Evolutionary conservation across 1,140 invertebrate species (phyloP).

Genomic region (Wasmannia auropunctata): DNA sequence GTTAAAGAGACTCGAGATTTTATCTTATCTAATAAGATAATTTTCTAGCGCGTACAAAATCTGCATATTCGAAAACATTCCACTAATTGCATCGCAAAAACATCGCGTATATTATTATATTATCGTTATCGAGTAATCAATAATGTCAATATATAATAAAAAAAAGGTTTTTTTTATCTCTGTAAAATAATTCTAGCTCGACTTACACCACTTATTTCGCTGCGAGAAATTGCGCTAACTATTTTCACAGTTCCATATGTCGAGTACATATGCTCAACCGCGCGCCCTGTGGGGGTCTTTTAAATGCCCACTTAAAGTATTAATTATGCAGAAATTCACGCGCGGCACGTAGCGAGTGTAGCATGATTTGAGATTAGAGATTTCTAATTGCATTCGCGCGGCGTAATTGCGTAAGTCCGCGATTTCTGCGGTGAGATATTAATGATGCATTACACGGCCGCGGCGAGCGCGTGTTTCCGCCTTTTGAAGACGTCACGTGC

Average conservation of each 20-base stretch:
- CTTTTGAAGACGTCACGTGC: conserved; percentile 26
- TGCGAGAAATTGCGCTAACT: neutral
- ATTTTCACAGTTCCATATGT: neutral
- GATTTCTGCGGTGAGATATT: conserved; percentile 28
- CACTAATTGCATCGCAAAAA: neutral
- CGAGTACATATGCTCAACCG: neutral
- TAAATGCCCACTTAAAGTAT: conserved; percentile 14
- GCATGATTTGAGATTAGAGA: conserved; percentile 15
- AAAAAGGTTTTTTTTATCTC: too few relatives aligned
- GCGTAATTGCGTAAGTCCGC: conserved; percentile 16
- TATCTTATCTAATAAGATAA: conserved; percentile 33
- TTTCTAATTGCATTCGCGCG: conserved; percentile 36
- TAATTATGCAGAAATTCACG: conserved; percentile 32
- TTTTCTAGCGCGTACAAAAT: neutral
- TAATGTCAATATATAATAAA: neutral
- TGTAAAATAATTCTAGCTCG: neutral
- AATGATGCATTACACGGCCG: conserved; percentile 39
- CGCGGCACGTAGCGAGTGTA: neutral
- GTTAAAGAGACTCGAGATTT: conserved; percentile 25
- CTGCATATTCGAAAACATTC: neutral
- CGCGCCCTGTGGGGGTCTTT: neutral
- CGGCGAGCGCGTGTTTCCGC: conserved; percentile 19
- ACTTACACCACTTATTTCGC: neutral
- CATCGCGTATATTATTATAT: neutral
- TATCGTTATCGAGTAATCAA: neutral